phyloP scores from a whole-genome alignment of 2,113 vertebrate species.

The Chaetops frenatus region DNA sequence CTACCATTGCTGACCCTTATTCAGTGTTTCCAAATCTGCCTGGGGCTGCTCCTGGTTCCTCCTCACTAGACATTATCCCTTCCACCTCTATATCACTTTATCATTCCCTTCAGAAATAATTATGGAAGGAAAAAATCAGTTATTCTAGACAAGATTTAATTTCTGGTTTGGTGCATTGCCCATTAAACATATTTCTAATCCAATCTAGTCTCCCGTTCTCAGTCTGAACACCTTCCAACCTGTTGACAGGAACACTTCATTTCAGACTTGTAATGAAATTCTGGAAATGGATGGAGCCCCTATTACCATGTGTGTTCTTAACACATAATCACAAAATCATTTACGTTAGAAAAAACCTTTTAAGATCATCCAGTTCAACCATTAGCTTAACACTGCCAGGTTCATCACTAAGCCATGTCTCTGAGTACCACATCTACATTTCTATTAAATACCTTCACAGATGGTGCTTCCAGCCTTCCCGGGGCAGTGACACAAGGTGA shows the following conservation, averaged over 20 bases:
- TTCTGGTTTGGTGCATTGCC: background rate
- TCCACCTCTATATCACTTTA: background rate
- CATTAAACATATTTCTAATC: background rate
- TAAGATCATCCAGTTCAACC: background rate
- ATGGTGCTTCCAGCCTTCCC: background rate
- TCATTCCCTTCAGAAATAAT: background rate
- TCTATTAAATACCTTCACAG: background rate
- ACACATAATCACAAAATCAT: background rate
- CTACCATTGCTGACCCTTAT: background rate
- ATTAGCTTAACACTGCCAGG: background rate
- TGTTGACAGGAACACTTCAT: background rate
- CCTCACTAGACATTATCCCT: background rate
- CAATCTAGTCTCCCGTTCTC: background rate
- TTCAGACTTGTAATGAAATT: background rate
- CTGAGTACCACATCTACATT: background rate
- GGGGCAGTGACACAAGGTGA: background rate
- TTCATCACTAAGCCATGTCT: background rate
- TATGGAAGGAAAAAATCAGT: background rate
- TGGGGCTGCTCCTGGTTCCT: background rate
- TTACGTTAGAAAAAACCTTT: background rate
- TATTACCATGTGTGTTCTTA: background rate
- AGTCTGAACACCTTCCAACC: background rate
- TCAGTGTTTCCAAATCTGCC: background rate
- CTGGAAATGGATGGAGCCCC: background rate
- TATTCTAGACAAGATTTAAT: background rate